A percentile compares a stretch with the other conserved stretches of the same genome.
These are phyloP conservation scores for Litoditis marina DNA, from an alignment of 2,888 invertebrate genomes.

Conservation along the genomic window DNA sequence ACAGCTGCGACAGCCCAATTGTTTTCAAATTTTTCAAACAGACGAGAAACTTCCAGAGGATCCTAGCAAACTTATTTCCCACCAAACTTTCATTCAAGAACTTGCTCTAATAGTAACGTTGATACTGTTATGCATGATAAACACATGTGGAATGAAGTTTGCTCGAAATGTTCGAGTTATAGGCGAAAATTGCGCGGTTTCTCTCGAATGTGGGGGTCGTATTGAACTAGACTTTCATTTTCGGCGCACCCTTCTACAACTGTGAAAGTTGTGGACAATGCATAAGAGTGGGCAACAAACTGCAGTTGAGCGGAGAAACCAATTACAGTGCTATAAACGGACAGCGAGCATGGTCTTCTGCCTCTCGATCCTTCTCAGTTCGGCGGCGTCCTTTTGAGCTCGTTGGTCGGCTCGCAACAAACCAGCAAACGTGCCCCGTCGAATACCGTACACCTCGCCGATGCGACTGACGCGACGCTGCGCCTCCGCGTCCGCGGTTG, in stretches of 20 bases:
- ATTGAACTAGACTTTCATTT: too few relatives aligned
- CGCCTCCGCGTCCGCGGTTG: constrained; percentile 35
- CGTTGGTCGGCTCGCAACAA: constrained; percentile 52
- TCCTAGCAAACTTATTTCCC: not conserved
- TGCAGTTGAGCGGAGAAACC: not conserved
- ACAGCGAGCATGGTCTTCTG: constrained; percentile 56
- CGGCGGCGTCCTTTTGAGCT: constrained; percentile 44
- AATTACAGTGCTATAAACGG: too few relatives aligned
- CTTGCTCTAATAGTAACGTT: too few relatives aligned
- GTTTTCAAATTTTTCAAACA: not conserved
- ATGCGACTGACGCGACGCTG: constrained; percentile 41
- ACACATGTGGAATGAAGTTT: too few relatives aligned
- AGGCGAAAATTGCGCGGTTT: too few relatives aligned
- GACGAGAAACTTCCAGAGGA: not conserved
- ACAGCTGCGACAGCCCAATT: not conserved
- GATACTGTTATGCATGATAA: too few relatives aligned
- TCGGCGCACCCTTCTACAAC: too few relatives aligned
- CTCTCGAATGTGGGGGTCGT: not conserved
- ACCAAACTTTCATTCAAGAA: too few relatives aligned
- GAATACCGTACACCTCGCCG: constrained; percentile 49
- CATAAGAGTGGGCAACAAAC: too few relatives aligned
- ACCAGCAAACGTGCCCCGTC: constrained; percentile 25
- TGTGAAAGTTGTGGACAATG: too few relatives aligned
- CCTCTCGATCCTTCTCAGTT: constrained; percentile 55
- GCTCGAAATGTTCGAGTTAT: too few relatives aligned